Evolutionary conservation across 2,888 invertebrate species (phyloP), one percentile per base, ranked within the genome.

Genomic region (Nymphalis c-album): DNA sequence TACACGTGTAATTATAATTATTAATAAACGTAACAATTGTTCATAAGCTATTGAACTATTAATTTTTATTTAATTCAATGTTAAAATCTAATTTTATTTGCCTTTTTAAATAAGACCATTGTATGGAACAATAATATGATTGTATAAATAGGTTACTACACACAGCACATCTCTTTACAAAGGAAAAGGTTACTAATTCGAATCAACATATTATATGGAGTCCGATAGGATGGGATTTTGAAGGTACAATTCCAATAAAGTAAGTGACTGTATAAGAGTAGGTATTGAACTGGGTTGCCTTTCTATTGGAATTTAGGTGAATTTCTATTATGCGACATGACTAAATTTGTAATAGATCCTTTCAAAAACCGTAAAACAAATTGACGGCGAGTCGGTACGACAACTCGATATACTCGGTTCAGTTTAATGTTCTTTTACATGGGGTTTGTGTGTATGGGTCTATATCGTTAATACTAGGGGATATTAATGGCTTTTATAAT

Each of bases 201-300:
- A 79, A 85, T 84, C 81, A 83, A 84, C 81, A 81, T 83, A 82
- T n/a, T n/a, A n/a, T 77, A 80, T 76, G 76, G 78, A 77, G 77
- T 76, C 81, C 80, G 80, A 80, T 82, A 80, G 78, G 78, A 75
- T 82, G 82, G 86, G 83, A 74, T 83, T 86, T 86, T 83, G 80
- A 82, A 86, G 85, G 87, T 85, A 87, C 86, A 83, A 84, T 85
- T 84, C 82, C 83, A 84, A 87, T 86, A 87, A 85, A 79, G 83
- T 83, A 80, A 80, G 79, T 81, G 78, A 80, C 83, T 86, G 85
- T 83, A 83, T 78, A 73, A 78, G 77, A 80, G 81, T 82, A 79
- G 46, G 62, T 79, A 80, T 77, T 73, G 73, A 75, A 77, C 77
- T 79, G 64, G 64, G 76, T 78, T 78, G 78, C 80, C 80, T 82